phyloP scores from a whole-genome alignment of 2,113 vertebrate genomes.

The Equus przewalskii region DNA sequence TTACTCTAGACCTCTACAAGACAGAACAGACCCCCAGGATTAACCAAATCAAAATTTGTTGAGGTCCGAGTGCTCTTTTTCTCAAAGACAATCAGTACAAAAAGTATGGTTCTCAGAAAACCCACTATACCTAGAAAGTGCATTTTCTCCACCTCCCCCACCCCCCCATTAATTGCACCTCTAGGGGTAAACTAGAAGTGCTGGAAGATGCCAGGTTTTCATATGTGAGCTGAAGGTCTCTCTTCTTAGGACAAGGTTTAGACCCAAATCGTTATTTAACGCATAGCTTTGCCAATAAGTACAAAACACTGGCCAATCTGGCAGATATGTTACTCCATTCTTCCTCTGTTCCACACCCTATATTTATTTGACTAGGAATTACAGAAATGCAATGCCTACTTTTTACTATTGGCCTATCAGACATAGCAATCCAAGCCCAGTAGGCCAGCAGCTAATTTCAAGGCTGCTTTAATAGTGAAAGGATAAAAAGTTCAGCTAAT shows the following conservation, averaged over 20 bases:
- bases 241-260: slow-evolving; percentile 5
- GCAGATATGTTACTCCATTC: neutral
- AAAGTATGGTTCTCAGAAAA: neutral
- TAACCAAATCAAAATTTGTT: neutral
- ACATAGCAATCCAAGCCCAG: neutral
- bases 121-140: neutral
- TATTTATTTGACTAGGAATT: neutral
- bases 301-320: neutral
- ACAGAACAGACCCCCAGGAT: neutral
- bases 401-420: neutral
- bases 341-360: neutral
- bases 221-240: neutral
- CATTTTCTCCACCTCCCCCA: neutral
- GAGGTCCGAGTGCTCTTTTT: neutral
- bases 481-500: slow-evolving; percentile 30
- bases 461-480: slow-evolving; percentile 14
- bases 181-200: neutral
- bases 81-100: neutral
- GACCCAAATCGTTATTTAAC: neutral
- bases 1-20: neutral
- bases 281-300: neutral
- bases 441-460: neutral
- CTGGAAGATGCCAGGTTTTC: slow-evolving; percentile 13
- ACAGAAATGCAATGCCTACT: neutral
- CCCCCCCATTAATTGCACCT: neutral